Evolutionary conservation across 1,140 invertebrate genomes (phyloP).

Genomic region (Psix sp.): DNA sequence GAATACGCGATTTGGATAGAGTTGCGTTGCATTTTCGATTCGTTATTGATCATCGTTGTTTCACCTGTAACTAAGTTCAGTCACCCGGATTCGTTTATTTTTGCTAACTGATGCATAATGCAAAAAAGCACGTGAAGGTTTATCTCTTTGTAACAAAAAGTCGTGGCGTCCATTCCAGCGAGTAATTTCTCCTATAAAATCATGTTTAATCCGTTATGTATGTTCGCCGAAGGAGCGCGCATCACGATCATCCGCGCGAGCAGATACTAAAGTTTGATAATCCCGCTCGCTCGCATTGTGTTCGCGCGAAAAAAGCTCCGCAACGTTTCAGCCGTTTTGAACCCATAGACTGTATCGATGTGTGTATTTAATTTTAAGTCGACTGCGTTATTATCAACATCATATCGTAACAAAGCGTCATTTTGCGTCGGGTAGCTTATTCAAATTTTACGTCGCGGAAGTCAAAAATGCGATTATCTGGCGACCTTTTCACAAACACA

Average conservation of each 20-base stretch:
- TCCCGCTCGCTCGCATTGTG: too few species aligned
- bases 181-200: slow-evolving; percentile 39
- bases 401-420: slow-evolving; percentile 21
- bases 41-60: too few species aligned
- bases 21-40: too few species aligned
- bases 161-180: slow-evolving; percentile 23
- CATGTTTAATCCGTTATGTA: slow-evolving; percentile 1
- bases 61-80: too few species aligned
- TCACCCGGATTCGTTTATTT: slow-evolving; percentile 7
- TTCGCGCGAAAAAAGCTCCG: too few species aligned
- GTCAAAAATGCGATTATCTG: slow-evolving; percentile 6
- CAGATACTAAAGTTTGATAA: slow-evolving; percentile 28
- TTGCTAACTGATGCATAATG: too few species aligned
- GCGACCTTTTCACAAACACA: slow-evolving; percentile 13
- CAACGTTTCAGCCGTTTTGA: too few species aligned
- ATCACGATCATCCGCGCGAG: slow-evolving; percentile 11
- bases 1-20: too few species aligned
- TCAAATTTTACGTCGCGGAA: slow-evolving; percentile 14
- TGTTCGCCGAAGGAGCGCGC: slow-evolving; percentile 20
- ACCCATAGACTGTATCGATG: slow-evolving; percentile 37
- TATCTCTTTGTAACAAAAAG: slow-evolving; percentile 11
- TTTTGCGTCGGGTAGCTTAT: slow-evolving; percentile 4
- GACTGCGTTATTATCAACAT: slow-evolving; percentile 21
- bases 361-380: slow-evolving; percentile 39
- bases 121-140: slow-evolving; percentile 15